phyloP scores from a whole-genome alignment of 2,113 vertebrate genomes.

The Phalacrocorax carbo region DNA sequence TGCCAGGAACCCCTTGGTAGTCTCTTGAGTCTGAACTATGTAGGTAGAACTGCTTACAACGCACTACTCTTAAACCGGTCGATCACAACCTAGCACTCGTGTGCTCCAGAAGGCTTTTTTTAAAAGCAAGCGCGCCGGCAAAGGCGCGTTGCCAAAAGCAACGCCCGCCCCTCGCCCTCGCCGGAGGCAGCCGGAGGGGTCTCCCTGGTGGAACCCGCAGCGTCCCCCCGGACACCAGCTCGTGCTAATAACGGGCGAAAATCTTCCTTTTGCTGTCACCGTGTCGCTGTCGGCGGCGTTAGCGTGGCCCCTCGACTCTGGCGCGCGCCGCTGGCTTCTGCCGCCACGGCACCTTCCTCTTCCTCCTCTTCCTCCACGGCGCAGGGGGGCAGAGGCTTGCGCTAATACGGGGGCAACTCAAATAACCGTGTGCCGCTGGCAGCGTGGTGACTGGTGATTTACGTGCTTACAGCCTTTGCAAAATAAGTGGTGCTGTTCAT shows the following conservation, averaged over 20 bases:
- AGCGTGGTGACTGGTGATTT: neutral
- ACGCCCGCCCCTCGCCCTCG: no score
- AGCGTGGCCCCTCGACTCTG: neutral
- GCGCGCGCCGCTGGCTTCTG: neutral
- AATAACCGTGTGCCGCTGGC: neutral
- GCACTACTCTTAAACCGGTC: rapidly evolving
- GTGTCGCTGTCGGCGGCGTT: neutral
- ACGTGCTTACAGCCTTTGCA: neutral
- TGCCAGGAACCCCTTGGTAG: neutral
- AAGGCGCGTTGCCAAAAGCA: rapidly evolving
- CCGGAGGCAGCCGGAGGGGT: neutral
- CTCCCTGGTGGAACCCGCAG: no score
- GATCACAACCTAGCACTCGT: neutral
- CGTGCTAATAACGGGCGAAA: neutral
- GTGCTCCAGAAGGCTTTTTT: neutral
- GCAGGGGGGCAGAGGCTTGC: neutral
- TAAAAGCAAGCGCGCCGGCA: neutral
- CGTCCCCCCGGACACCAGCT: rapidly evolving
- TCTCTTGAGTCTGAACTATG: neutral
- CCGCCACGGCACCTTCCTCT: neutral
- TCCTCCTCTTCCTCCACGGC: no score
- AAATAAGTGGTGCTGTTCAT: neutral
- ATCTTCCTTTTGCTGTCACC: neutral
- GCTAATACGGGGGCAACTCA: neutral
- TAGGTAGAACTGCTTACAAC: neutral